These are phyloP conservation scores for Alexandromys fortis DNA, from an alignment of 2,113 vertebrate genomes.

Conservation along the genomic window DNA sequence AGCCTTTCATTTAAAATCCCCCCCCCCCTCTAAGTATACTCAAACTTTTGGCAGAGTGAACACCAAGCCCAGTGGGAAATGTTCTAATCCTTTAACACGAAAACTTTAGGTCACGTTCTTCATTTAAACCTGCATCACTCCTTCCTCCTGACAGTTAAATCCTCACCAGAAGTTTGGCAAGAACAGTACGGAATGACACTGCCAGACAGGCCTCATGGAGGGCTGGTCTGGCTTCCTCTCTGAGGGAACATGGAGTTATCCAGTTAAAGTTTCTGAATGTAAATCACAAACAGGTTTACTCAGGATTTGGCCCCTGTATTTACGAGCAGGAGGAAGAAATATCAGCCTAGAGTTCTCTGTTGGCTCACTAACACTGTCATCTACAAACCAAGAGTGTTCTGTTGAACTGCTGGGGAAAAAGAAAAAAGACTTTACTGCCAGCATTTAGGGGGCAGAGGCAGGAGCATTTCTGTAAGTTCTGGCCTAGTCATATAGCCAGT, in stretches of 20 bases:
- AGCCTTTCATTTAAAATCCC: slow-evolving; percentile 68
- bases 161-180: slow-evolving; percentile 84
- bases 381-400: slow-evolving; percentile 8
- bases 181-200: slow-evolving; percentile 60
- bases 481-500: neutral
- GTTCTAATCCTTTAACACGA: slow-evolving; percentile 72
- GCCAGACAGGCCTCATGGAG: slow-evolving; percentile 79
- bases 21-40: slow-evolving; percentile 65
- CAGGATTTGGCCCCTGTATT: slow-evolving; percentile 46
- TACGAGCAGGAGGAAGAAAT: slow-evolving; percentile 41
- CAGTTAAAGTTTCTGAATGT: slow-evolving; percentile 65
- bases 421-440: neutral
- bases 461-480: neutral
- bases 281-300: slow-evolving; percentile 76
- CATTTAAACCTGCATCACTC: slow-evolving; percentile 76
- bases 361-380: neutral
- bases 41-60: slow-evolving; percentile 73
- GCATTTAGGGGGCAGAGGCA: neutral
- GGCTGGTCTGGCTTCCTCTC: slow-evolving; percentile 76
- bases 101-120: slow-evolving; percentile 72
- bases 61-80: slow-evolving; percentile 76
- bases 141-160: slow-evolving; percentile 82
- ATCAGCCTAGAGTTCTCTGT: neutral
- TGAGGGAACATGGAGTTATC: slow-evolving; percentile 74
- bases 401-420: neutral